Evolutionary conservation across 2,797 vertebrate species (phyloP).

Genomic region (Phaenicophaeus curvirostris): DNA sequence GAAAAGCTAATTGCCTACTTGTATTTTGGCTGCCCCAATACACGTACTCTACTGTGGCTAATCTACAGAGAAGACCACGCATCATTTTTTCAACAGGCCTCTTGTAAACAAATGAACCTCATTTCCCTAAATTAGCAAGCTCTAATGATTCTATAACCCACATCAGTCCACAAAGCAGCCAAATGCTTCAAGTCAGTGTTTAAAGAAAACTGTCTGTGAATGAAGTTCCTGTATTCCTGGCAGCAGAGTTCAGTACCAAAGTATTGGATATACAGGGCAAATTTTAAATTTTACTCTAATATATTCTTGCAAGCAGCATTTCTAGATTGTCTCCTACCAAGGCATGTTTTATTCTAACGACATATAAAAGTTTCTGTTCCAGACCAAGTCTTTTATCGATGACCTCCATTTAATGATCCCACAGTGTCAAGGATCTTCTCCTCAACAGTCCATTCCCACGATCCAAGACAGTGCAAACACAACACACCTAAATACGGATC

Average conservation of each 20-base stretch:
- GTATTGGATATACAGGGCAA: neutral
- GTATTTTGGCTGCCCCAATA: slow-evolving; percentile 48
- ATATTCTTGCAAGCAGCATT: neutral
- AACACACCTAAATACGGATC: neutral
- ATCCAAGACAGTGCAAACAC: neutral
- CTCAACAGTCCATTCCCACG: neutral
- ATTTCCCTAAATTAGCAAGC: slow-evolving; percentile 1
- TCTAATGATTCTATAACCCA: neutral
- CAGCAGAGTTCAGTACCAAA: neutral
- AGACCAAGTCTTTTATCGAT: neutral
- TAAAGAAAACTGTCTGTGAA: neutral
- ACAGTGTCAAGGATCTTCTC: neutral
- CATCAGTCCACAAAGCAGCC: neutral
- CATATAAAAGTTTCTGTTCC: neutral
- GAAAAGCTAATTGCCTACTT: slow-evolving; percentile 37
- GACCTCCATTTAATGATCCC: neutral
- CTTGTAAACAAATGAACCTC: neutral
- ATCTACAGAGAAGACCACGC: neutral
- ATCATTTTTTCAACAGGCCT: neutral
- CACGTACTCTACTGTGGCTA: neutral
- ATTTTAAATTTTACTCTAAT: neutral
- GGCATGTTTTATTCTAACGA: neutral
- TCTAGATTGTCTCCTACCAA: neutral
- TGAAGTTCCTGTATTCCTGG: neutral
- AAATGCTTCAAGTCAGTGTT: neutral